Percentiles rank a stretch among this genome's conserved stretches.
phyloP scores from a whole-genome alignment of 1,140 invertebrate species.

The Aphaenogaster ashmeadi region DNA sequence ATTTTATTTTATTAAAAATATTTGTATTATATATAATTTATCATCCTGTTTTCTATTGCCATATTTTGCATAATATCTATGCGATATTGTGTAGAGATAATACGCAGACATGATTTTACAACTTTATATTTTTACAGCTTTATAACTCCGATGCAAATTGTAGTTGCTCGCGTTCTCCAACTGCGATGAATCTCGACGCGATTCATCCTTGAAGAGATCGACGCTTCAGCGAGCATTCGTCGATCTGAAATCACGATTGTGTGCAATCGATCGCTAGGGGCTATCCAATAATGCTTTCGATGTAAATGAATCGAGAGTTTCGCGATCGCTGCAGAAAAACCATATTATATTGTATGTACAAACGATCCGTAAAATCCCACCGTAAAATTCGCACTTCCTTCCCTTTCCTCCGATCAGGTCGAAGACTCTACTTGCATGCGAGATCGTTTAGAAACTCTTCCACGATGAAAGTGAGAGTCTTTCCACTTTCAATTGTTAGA shows the following conservation, averaged over 20 bases:
- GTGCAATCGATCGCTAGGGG: background rate
- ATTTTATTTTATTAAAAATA: conserved; percentile 1
- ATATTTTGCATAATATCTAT: background rate
- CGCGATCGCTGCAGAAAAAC: conserved; percentile 38
- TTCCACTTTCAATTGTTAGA: conserved; percentile 83
- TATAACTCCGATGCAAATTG: background rate
- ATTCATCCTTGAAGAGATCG: background rate
- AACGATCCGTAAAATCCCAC: conserved; percentile 28
- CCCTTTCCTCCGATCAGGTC: conserved; percentile 12
- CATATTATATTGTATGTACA: background rate
- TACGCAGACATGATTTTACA: background rate
- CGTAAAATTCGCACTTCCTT: conserved; percentile 52
- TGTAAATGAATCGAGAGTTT: conserved; percentile 63
- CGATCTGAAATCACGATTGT: conserved; percentile 29
- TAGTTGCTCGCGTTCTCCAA: background rate
- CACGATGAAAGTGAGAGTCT: conserved; percentile 80
- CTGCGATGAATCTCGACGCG: background rate
- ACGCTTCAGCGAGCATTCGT: conserved; percentile 19
- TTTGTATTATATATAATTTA: background rate
- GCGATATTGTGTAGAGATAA: background rate
- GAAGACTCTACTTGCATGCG: conserved; percentile 42
- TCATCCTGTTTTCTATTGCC: background rate
- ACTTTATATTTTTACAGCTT: too few relatives aligned
- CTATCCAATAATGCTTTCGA: conserved; percentile 56
- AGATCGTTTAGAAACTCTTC: conserved; percentile 77